Conservation (phyloP, 30 jellyfish, hydroid and myxozoan species). For the Aurelia sp. region DNA sequence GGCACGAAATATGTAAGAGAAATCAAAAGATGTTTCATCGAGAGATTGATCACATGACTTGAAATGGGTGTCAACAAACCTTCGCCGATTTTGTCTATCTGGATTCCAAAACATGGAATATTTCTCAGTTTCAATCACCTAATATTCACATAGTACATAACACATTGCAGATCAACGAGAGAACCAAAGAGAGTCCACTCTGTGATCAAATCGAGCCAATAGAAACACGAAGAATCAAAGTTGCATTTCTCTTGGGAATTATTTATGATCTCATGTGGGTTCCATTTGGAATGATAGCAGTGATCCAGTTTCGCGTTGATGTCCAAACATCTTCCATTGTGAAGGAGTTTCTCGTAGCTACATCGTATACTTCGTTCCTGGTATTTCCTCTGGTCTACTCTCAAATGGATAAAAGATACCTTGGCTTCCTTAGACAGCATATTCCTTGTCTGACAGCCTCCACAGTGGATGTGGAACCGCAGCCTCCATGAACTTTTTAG, state of each 20-base stretch:
- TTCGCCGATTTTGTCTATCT: too few species aligned
- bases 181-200: not conserved
- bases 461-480: not conserved
- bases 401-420: constrained; percentile 1
- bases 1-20: too few species aligned
- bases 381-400: not conserved
- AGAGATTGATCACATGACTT: too few species aligned
- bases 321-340: constrained; percentile 1
- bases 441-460: not conserved
- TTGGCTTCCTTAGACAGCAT: not conserved
- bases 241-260: constrained; percentile 6
- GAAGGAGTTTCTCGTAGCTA: not conserved
- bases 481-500: too few species aligned
- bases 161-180: not conserved
- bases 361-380: constrained; percentile 7
- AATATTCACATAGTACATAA: too few species aligned
- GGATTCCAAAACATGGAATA: too few species aligned
- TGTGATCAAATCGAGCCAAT: constrained; percentile 1
- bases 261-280: constrained; percentile 2
- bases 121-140: too few species aligned
- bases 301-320: not conserved
- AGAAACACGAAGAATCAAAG: constrained; percentile 6
- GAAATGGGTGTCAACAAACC: too few species aligned
- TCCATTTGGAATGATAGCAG: constrained; percentile 6
- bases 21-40: too few species aligned